These are phyloP conservation scores for Emmelina monodactyla DNA, from an alignment of 2,888 invertebrate species.

Conservation along the genomic window DNA sequence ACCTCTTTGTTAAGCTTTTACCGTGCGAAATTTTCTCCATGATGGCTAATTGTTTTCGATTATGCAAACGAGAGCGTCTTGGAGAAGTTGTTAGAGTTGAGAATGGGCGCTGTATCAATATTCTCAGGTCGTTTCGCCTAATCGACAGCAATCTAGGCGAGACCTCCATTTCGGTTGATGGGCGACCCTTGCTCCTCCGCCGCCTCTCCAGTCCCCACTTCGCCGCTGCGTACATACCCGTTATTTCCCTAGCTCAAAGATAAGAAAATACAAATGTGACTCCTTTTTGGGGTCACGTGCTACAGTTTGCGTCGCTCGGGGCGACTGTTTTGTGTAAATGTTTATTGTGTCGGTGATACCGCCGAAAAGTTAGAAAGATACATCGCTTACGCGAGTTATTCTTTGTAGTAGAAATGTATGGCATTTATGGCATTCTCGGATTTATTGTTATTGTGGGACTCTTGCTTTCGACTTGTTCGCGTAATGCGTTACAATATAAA, in stretches of 20 bases:
- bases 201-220: too few relatives aligned
- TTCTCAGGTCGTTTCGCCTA: slow-evolving; percentile 42
- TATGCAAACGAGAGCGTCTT: neutral
- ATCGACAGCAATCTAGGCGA: slow-evolving; percentile 44
- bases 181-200: slow-evolving; percentile 27
- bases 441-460: too few relatives aligned
- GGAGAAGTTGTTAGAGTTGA: slow-evolving; percentile 10
- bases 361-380: too few relatives aligned
- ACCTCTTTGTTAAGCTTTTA: too few relatives aligned
- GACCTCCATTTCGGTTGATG: slow-evolving; percentile 51
- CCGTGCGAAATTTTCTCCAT: too few relatives aligned
- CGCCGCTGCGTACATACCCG: slow-evolving; percentile 7
- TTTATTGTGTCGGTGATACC: too few relatives aligned
- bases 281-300: neutral
- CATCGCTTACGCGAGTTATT: too few relatives aligned
- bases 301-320: neutral
- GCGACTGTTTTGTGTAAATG: too few relatives aligned
- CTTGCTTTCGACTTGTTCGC: too few relatives aligned
- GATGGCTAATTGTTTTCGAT: neutral
- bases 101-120: slow-evolving; percentile 30
- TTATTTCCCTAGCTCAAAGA: slow-evolving; percentile 10
- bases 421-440: too few relatives aligned
- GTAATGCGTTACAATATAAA: too few relatives aligned
- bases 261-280: slow-evolving; percentile 16
- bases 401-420: too few relatives aligned